Base-by-base conservation (phyloP, 2,113 vertebrate genomes). In the Mesembrinibis cayennensis region DNA sequence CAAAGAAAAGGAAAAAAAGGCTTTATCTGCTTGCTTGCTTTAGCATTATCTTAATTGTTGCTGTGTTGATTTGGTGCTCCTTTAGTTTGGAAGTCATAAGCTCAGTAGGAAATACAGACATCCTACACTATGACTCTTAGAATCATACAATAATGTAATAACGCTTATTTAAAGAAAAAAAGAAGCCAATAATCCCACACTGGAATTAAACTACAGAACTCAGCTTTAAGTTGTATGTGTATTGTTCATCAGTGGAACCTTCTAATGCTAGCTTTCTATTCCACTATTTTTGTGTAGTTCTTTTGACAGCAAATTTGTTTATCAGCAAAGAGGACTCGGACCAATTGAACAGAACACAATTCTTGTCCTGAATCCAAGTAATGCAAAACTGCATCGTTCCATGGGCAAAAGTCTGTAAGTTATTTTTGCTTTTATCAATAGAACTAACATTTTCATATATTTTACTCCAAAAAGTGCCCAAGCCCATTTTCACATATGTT, bases 341-440 rank as follows among this genome's bases (percentile, higher is more conserved):
- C 99, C 99, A 14, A 99, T 99, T 95, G 99, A 99, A 97, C 99
- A 99, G 93, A 98, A 98, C 69, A 99, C 99, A 17, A 98, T 99
- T 96, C 95, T 99, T 97, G 98, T 99, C 58, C 96, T 99, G 79
- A 98, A 99, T 89, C 98, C 98, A 61, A 98, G 89, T 83, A 98
- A 93, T 94, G 99, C 99, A 84, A 96, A 96, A 40, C 94, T 99
- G 47, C 98, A 99, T 72, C 98, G 96, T 89, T 99, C 99, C 44
- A 98, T 97, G 17, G 99, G 99, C 59, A 99, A 98, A 97, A 99
- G 98, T 97, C 98, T 99, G 99, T 99, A 97, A 99, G 99, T 96
- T 71, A 29, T 89, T 72, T 78, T 85, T 66, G 1, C 29, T 77
- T 32, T 87, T 84, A 55, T 15, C 67, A 56, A 16, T 63, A 40